Percentiles rank a stretch among this genome's conserved stretches.
Evolutionary conservation across 2,888 invertebrate genomes (phyloP).

Genomic region (Mythimna lalbum): DNA sequence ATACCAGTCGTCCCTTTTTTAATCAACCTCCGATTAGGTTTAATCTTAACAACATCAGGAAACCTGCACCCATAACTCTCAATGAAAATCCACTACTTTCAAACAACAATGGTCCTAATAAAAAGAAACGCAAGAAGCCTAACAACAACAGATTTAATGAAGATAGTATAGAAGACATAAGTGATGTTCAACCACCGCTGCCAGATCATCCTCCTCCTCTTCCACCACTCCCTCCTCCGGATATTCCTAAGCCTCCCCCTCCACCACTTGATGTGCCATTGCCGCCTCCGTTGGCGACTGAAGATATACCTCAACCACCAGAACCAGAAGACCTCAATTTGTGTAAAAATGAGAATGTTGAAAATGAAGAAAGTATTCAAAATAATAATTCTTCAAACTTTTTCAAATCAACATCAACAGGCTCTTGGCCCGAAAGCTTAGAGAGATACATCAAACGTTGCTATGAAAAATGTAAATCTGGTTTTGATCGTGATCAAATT

Average conservation of each 20-base stretch:
- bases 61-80: slow-evolving; percentile 80
- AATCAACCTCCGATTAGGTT: slow-evolving; percentile 87
- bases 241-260: slow-evolving; percentile 80
- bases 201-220: slow-evolving; percentile 90
- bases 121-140: slow-evolving; percentile 94
- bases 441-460: slow-evolving; percentile 97
- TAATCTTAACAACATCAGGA: slow-evolving; percentile 84
- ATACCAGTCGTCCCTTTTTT: slow-evolving; percentile 84
- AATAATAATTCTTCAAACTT: slow-evolving; percentile 77
- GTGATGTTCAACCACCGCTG: slow-evolving; percentile 85
- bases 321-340: slow-evolving; percentile 73
- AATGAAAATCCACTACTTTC: slow-evolving; percentile 84
- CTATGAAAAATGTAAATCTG: slow-evolving; percentile 97
- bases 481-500: slow-evolving; percentile 97
- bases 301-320: slow-evolving; percentile 83
- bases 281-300: slow-evolving; percentile 86
- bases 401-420: slow-evolving; percentile 83
- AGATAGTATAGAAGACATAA: slow-evolving; percentile 59
- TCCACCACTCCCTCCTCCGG: slow-evolving; percentile 89
- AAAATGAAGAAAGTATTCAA: slow-evolving; percentile 71
- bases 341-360: slow-evolving; percentile 65
- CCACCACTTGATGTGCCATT: slow-evolving; percentile 81
- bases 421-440: slow-evolving; percentile 94
- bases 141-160: slow-evolving; percentile 91
- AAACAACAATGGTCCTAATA: slow-evolving; percentile 91